Evolutionary conservation across 2,888 invertebrate genomes (phyloP).

Genomic region (Lasioglossum morio): DNA sequence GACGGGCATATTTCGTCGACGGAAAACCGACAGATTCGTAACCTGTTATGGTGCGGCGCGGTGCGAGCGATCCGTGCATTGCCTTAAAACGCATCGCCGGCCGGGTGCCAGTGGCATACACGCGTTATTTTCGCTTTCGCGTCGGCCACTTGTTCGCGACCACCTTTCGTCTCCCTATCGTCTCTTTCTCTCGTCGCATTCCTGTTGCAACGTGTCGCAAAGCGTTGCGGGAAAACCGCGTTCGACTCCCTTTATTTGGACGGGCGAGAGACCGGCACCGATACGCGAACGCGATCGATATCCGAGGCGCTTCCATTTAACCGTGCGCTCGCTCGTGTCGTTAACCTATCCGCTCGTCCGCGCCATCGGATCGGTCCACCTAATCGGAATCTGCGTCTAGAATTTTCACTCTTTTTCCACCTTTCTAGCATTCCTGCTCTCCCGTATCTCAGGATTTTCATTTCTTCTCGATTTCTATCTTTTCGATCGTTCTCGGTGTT

Average conservation of each 20-base stretch:
- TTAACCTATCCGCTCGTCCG: constrained; percentile 15
- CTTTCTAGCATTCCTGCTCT: not conserved
- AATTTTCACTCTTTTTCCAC: not conserved
- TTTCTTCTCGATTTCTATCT: not conserved
- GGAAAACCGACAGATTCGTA: constrained; percentile 26
- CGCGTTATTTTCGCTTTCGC: constrained; percentile 60
- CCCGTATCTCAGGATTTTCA: accelerated
- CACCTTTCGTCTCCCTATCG: constrained; percentile 37
- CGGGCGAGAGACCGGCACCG: constrained; percentile 1
- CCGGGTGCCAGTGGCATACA: constrained; percentile 27
- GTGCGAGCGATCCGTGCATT: constrained; percentile 29
- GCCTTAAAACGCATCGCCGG: constrained; percentile 43
- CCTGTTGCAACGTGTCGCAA: not conserved
- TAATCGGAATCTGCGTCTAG: not conserved
- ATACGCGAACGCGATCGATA: constrained; percentile 40
- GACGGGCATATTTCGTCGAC: not conserved
- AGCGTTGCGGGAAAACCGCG: constrained; percentile 4
- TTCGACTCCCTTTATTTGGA: not conserved
- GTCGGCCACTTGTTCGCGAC: constrained; percentile 63
- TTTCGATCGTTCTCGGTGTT: not conserved
- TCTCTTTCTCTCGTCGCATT: not conserved
- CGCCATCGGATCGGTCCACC: not conserved
- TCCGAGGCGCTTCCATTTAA: constrained; percentile 27
- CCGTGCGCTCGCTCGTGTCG: constrained; percentile 11
- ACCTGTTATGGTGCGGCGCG: constrained; percentile 30